phyloP scores from a whole-genome alignment of 2,888 invertebrate genomes.

The Elmis aenea region DNA sequence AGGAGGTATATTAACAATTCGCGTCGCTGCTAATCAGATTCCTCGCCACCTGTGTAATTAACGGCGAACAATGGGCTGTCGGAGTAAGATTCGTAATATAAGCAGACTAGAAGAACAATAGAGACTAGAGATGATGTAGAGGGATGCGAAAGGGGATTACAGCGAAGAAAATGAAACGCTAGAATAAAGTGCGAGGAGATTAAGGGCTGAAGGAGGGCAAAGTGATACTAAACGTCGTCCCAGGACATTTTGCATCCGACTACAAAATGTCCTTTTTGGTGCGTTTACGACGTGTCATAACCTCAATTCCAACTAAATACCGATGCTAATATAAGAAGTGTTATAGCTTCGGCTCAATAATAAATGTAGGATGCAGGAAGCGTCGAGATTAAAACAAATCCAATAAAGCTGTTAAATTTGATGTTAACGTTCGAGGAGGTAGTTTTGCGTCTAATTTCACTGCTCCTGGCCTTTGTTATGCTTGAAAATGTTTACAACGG shows the following conservation, averaged over 20 bases:
- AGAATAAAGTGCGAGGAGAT: conserved; percentile 31
- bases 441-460: no score
- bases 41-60: conserved; percentile 33
- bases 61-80: conserved; percentile 28
- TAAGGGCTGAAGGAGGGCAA: conserved; percentile 28
- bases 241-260: conserved; percentile 7
- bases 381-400: no score
- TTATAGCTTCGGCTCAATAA: no score
- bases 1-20: conserved; percentile 29
- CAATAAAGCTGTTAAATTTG: no score
- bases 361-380: no score
- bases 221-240: conserved; percentile 19
- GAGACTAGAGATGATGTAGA: conserved; percentile 34
- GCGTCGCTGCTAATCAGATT: conserved; percentile 32
- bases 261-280: conserved; percentile 5
- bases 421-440: no score
- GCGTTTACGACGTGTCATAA: no score
- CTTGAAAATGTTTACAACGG: no score
- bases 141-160: conserved; percentile 30
- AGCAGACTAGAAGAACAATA: conserved; percentile 29
- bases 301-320: no score
- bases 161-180: conserved; percentile 31
- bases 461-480: no score
- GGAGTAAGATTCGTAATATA: conserved; percentile 27
- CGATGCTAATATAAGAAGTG: no score